Evolutionary conservation across 2,797 vertebrate genomes (phyloP), one percentile per base, ranked within the genome.

Genomic region (Fistularia commersonii): DNA sequence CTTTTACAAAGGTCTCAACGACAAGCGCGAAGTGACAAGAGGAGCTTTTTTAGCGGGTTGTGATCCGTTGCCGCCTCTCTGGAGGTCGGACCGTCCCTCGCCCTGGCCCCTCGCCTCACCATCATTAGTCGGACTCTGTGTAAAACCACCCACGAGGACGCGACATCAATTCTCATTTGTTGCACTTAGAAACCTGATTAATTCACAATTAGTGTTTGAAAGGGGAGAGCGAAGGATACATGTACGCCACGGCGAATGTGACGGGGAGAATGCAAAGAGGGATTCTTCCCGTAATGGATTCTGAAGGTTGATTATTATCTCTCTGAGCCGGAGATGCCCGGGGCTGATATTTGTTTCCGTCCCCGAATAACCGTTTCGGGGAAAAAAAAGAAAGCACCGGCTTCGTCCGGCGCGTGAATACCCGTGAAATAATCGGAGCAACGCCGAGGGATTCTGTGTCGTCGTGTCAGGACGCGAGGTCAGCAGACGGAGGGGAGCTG

Each of bases 81-180:
- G 45, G 64, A 55, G 72, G 76, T 76, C 76, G 70, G 40, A 52
- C 45, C 35, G 59, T 69, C 74, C 64, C 39, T 70, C 73, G 65
- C 73, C 60, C 61, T 60, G 32, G 64, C 61, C 66, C 74, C 78
- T 79, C 52, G 79, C 80, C 75, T 69, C 67, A 65, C 46, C 75
- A n/a, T 84, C 76, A 81, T 85, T 78, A 83, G 57, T 15, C 60
- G 0, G 6, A 51, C 69, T 75, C 62, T 55, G 54, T 66, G 63
- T 69, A 58, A 76, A 74, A 44, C 64, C 56, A 55, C 76, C 84
- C 72, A 51, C 55, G 50, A 54, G 79, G 74, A 78, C 77, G 80
- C 75, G 66, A 79, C 76, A 85, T 86, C 57, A 61, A 62, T 82
- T 83, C 71, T 77, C 80, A 87, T 84, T 82, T 79, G 69, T 70